Evolutionary conservation across 2,797 vertebrate genomes (phyloP), one percentile per base, ranked within the genome.

Genomic region (Danio tinwini): DNA sequence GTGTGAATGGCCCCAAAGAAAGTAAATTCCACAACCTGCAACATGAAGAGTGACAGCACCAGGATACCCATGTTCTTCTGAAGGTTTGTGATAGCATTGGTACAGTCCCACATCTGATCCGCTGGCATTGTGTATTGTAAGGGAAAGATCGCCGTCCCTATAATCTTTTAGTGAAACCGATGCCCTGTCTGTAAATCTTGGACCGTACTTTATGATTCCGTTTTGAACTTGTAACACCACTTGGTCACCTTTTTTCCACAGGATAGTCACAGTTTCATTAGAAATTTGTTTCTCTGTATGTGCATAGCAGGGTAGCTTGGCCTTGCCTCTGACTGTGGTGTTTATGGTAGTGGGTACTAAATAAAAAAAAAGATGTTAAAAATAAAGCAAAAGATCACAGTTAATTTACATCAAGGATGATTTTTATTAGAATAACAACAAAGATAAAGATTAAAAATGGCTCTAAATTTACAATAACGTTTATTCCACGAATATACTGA

Each of bases 181-280:
- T 13, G 17, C 56, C 16, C 42, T 59, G 44, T 11, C 16, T 40
- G 5, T 4, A 9, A 82, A 69, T 21, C 56, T 49, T 9, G 39
- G 47, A 44, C 69, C 62, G 14, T 82, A n/a, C 0, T 1, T 42
- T 6, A 9, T 55, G 4, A 5, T 13, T 10, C 49, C 63, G 4
- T 70, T 16, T 37, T 69, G 2, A 55, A 79, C 21, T 16, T 42
- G n/a, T n/a, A 82, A 45, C 0, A 79, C 17, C 0, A 0, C 5
- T 69, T 50, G 0, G n/a, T n/a, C 39, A 4, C 79, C 56, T 68
- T 59, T 82, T 56, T 82, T 61, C 81, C 81, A 82, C 0, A 40
- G 21, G 17, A 82, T 4, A 6, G 40, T 50, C n/a, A 79, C 64
- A 9, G 6, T 6, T 0, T 49, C 16, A 61, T 78, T 55, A 47